These are phyloP conservation scores for Ichneumoninae sp. DNA, from an alignment of 2,888 invertebrate species.

Conservation along the genomic window DNA sequence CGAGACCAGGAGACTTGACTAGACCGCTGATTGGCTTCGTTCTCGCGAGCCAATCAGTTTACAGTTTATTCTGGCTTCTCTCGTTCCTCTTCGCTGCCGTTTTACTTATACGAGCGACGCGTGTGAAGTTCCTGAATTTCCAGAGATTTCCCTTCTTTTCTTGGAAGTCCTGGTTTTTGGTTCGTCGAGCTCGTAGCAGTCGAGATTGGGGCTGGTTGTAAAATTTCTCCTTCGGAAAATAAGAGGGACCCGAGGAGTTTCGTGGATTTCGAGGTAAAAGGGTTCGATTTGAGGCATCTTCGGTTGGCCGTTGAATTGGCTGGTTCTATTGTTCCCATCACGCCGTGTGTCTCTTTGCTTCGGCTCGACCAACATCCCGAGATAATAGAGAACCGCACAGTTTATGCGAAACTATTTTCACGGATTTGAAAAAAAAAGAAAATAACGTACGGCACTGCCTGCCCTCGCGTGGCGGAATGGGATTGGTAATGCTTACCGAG, in stretches of 20 bases:
- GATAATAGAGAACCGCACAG: constrained; percentile 4
- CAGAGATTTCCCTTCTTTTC: neutral
- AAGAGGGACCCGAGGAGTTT: neutral
- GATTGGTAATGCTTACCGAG: constrained; percentile 18
- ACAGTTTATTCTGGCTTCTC: constrained; percentile 2
- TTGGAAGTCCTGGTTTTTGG: neutral
- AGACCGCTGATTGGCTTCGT: neutral
- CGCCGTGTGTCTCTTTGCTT: neutral
- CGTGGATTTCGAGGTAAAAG: constrained; percentile 27
- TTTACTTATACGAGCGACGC: constrained; percentile 22
- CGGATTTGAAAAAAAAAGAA: neutral
- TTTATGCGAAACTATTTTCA: constrained; percentile 44
- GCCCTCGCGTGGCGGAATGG: constrained; percentile 2
- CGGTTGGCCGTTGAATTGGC: constrained; percentile 3
- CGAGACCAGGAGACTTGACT: neutral
- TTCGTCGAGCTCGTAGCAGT: neutral
- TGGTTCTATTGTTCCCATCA: neutral
- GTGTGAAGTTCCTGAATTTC: constrained; percentile 29
- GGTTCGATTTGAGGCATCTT: constrained; percentile 35
- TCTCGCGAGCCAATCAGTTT: neutral
- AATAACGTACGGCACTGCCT: neutral
- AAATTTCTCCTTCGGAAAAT: constrained; percentile 16
- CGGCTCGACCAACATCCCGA: neutral
- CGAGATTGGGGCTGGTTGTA: neutral
- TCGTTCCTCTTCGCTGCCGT: neutral